A percentile compares a stretch with the other conserved stretches of the same genome.
phyloP scores from a whole-genome alignment of 2,888 invertebrate species.

The Dasypogon diadema region DNA sequence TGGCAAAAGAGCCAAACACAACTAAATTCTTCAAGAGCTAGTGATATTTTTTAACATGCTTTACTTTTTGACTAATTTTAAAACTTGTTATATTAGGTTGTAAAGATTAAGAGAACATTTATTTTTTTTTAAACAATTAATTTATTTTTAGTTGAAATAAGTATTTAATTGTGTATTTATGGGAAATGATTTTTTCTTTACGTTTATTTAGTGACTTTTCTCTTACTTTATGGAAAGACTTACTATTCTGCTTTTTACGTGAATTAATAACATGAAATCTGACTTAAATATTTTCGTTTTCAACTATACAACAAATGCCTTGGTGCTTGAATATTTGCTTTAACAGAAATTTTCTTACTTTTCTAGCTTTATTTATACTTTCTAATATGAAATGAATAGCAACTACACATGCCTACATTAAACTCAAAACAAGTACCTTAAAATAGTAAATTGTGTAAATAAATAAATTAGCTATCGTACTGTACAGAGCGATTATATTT shows the following conservation, averaged over 20 bases:
- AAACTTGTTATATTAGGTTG: constrained; percentile 34
- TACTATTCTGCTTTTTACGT: too few relatives aligned
- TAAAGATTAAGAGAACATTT: constrained; percentile 17
- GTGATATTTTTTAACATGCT: constrained; percentile 40
- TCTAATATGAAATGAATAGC: not conserved
- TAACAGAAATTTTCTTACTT: not conserved
- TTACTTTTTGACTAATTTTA: constrained; percentile 45
- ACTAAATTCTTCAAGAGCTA: constrained; percentile 71
- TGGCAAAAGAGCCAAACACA: constrained; percentile 94
- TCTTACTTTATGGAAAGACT: too few relatives aligned
- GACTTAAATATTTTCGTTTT: constrained; percentile 12
- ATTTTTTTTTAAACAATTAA: constrained; percentile 36
- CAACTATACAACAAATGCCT: not conserved
- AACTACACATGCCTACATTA: constrained; percentile 35
- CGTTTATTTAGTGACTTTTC: not conserved
- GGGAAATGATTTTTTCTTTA: too few relatives aligned
- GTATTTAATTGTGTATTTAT: constrained; percentile 32
- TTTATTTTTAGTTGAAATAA: constrained; percentile 25
- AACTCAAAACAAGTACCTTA: constrained; percentile 26
- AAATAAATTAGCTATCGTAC: constrained; percentile 4
- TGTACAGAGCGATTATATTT: constrained; percentile 32
- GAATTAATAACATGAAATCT: not conserved
- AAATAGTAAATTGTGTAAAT: constrained; percentile 42
- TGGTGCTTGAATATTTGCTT: constrained; percentile 40
- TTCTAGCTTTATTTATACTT: not conserved